These are phyloP conservation scores for Synanthedon myopaeformis DNA, from an alignment of 2,888 invertebrate species.

Conservation along the genomic window DNA sequence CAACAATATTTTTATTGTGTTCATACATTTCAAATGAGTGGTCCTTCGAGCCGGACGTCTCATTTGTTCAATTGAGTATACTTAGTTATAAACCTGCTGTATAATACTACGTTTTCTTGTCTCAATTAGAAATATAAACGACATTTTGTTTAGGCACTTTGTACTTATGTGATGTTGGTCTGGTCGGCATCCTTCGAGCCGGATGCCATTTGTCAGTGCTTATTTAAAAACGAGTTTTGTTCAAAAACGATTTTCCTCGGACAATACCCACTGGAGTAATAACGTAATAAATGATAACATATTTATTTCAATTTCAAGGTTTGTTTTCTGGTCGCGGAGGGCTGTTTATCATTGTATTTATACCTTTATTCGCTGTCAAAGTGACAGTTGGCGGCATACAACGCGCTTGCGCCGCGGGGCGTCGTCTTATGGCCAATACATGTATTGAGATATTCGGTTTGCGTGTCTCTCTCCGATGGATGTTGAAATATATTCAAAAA, in stretches of 20 bases:
- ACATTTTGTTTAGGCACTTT: not conserved
- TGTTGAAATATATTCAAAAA: not conserved
- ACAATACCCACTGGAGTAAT: slow-evolving; percentile 20
- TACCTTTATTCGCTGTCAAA: slow-evolving; percentile 22
- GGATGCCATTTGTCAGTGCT: slow-evolving; percentile 10
- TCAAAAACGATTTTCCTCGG: slow-evolving; percentile 6
- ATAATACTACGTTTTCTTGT: not conserved
- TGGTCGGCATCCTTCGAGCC: slow-evolving; percentile 11
- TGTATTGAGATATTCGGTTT: slow-evolving; percentile 9
- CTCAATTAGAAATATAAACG: not conserved
- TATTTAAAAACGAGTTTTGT: slow-evolving; percentile 5
- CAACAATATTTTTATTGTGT: no score
- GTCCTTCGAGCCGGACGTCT: not conserved
- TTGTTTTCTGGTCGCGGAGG: slow-evolving; percentile 22
- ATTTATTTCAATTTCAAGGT: slow-evolving; percentile 36
- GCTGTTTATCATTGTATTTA: slow-evolving; percentile 30
- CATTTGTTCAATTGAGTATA: no score
- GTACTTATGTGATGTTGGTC: not conserved
- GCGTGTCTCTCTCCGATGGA: slow-evolving; percentile 5
- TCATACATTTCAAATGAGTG: not conserved
- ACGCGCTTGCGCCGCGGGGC: slow-evolving; percentile 23
- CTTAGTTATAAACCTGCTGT: no score
- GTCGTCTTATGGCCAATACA: slow-evolving; percentile 14
- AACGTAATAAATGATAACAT: slow-evolving; percentile 29
- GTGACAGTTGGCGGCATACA: slow-evolving; percentile 22